Evolutionary conservation across 2,888 invertebrate species (phyloP), one percentile per base, ranked within the genome.

Genomic region (Melitaea athalia): DNA sequence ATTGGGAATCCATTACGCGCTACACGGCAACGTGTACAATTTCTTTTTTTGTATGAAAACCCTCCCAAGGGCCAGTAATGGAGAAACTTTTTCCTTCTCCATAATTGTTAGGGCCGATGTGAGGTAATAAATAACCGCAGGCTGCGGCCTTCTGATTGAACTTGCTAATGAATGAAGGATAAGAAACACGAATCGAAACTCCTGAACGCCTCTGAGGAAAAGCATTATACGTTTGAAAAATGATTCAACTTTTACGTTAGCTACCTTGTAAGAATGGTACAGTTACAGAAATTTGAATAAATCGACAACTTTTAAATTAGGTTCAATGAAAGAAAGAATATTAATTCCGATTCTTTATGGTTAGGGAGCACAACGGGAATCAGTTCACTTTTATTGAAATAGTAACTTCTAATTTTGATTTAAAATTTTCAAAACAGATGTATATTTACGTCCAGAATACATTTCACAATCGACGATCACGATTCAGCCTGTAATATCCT

Each of bases 81-180:
- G 91, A 82, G 83, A 86, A 92, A 86, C 91, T 92, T 92, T 91
- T 92, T 88, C 91, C 88, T 85, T 78, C 75, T 70, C 79, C 81
- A 89, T 91, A 91, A 92, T 91, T 91, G 92, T 89, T 83, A 85
- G 89, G 91, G 91, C 86, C 84, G 88, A 87, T 90, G 88, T 83
- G 84, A 85, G 87, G 88, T 85, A 88, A 92, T 92, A 92, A 92
- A 92, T 92, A 91, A 92, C 92, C 91, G 74, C 90, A 88, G 84
- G 81, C 86, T 82, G 85, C 80, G 83, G 84, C 84, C 85, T 85
- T 84, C 89, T 92, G 92, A 91, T 92, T 92, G 92, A 92, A 92
- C 91, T 91, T 89, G 90, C 88, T 92, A 92, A 92, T 92, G 91
- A 92, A 91, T 85, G 91, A 87, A 87, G 89, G 86, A 91, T 89